Conservation (phyloP, 2,113 vertebrate species). For the Zosterops lateralis region DNA sequence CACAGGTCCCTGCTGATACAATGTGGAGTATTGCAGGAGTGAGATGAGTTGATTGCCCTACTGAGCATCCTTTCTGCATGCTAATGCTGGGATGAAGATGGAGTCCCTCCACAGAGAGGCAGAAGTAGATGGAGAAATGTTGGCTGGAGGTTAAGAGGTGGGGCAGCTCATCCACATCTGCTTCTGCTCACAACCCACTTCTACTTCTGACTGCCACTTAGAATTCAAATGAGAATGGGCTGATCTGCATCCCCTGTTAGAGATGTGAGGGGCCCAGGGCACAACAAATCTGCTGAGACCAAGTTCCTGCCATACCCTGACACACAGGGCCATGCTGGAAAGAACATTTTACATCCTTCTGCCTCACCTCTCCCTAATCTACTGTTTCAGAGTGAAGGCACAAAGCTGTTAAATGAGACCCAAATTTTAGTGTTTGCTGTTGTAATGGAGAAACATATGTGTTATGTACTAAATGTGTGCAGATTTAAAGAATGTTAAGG, state of each 20-base stretch:
- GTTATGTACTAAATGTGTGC: background rate
- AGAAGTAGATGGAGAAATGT: background rate
- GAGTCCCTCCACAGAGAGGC: background rate
- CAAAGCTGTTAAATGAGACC: background rate
- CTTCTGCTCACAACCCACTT: background rate
- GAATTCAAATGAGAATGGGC: background rate
- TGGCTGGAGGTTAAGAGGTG: background rate
- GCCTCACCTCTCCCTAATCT: fast-evolving
- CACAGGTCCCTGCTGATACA: background rate
- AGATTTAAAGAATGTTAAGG: background rate
- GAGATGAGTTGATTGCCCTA: background rate
- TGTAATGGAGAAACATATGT: background rate
- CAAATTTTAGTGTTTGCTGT: background rate
- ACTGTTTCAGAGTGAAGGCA: background rate
- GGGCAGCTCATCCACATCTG: background rate
- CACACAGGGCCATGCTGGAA: background rate
- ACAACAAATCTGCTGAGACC: background rate
- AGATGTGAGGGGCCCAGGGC: background rate
- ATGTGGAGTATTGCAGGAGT: background rate
- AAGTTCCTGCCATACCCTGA: background rate
- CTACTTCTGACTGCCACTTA: background rate
- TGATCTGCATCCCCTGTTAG: background rate
- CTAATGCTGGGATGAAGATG: background rate
- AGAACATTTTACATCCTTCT: background rate
- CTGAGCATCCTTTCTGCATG: background rate